Conservation (phyloP, 2,888 invertebrate species). For the Pantelozetes paolii region DNA sequence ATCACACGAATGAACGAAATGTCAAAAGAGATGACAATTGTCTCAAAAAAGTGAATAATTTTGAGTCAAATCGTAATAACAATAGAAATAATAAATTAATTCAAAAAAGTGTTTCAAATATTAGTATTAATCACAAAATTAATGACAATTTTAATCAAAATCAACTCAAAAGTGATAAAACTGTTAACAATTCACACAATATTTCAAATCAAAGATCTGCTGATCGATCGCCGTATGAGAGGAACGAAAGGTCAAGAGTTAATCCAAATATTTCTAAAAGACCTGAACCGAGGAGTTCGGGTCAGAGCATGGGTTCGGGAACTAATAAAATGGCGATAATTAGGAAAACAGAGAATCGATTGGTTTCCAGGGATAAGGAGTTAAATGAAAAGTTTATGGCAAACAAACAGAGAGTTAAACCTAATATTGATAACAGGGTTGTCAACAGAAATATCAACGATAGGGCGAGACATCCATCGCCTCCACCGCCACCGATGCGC, state of each 20-base stretch:
- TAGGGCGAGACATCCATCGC: conserved; percentile 15
- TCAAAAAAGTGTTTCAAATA: neutral
- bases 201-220: conserved; percentile 9
- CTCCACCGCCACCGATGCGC: neutral
- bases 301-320: neutral
- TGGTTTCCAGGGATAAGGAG: neutral
- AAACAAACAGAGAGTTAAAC: neutral
- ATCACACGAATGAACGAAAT: neutral
- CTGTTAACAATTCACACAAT: neutral
- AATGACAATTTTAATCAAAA: neutral
- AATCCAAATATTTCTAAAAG: neutral
- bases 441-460: neutral
- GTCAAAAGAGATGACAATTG: neutral
- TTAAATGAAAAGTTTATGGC: neutral
- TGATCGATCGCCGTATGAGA: neutral
- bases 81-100: conserved; percentile 18
- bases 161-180: neutral
- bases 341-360: conserved; percentile 8
- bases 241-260: neutral
- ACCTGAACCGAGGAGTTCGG: neutral
- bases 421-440: neutral
- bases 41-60: neutral
- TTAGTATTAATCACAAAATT: neutral
- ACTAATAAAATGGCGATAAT: conserved; percentile 1
- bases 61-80: neutral